Percentiles rank a stretch among this genome's conserved stretches.
Evolutionary conservation across 2,888 invertebrate genomes (phyloP).

Genomic region (Nomada lathburiana): DNA sequence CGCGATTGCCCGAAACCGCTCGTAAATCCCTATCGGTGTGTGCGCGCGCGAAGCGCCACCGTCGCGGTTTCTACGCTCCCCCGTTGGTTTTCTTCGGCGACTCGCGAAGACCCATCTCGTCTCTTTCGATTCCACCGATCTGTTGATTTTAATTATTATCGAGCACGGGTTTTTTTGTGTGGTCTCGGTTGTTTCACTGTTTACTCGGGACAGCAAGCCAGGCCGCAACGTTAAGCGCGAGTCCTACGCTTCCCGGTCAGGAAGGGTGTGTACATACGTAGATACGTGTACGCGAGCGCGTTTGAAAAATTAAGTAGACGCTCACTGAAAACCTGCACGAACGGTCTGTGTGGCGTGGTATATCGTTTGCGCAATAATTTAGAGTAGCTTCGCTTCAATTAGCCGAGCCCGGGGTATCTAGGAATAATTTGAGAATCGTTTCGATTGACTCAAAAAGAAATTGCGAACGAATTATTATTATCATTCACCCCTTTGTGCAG

Average conservation of each 20-base stretch:
- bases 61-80: neutral
- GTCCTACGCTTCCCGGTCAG: neutral
- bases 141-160: neutral
- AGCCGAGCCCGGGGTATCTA: too few species aligned
- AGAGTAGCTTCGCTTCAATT: too few species aligned
- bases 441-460: too few species aligned
- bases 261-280: neutral
- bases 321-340: too few species aligned
- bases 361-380: too few species aligned
- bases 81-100: neutral
- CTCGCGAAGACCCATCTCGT: neutral
- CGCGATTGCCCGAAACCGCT: constrained; percentile 84
- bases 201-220: too few species aligned
- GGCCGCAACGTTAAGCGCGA: too few species aligned
- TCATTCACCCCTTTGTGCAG: too few species aligned
- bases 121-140: neutral
- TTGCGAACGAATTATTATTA: too few species aligned
- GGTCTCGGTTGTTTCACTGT: neutral
- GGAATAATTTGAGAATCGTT: too few species aligned
- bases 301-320: too few species aligned
- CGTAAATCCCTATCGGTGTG: constrained; percentile 84
- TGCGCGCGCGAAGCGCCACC: constrained; percentile 70
- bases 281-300: neutral
- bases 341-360: too few species aligned
- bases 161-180: neutral